Conservation (phyloP, 2,113 vertebrate species). For the Fregetta grallaria region DNA sequence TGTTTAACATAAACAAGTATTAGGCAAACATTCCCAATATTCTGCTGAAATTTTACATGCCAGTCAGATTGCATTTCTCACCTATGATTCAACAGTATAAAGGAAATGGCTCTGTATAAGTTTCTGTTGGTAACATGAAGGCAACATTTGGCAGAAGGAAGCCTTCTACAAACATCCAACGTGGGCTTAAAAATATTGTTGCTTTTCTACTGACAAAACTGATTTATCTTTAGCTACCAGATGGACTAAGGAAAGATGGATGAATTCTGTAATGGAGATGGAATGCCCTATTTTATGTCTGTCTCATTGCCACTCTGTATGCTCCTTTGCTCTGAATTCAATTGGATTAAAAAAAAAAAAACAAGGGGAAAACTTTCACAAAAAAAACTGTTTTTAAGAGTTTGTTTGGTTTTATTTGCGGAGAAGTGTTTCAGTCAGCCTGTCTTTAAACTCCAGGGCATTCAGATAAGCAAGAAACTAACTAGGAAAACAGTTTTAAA, state of each 20-base stretch:
- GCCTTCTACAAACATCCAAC: not conserved
- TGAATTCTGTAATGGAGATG: slow-evolving; percentile 6
- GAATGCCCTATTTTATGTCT: not conserved
- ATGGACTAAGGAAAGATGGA: not conserved
- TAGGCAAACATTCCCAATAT: not conserved
- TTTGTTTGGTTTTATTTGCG: not conserved
- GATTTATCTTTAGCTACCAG: slow-evolving; percentile 8
- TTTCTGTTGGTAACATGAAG: not conserved
- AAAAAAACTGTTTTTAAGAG: not conserved
- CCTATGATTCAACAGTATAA: not conserved
- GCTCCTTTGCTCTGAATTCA: not conserved
- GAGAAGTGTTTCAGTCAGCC: not conserved
- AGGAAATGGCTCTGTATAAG: not conserved
- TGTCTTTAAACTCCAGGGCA: not conserved
- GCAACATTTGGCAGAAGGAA: not conserved
- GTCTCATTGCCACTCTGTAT: not conserved
- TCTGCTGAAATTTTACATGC: not conserved
- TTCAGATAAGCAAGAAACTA: not conserved
- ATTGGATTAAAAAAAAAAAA: not conserved
- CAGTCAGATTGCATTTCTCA: not conserved
- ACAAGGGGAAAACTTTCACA: not conserved
- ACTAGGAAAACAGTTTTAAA: not conserved
- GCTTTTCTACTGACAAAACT: slow-evolving; percentile 12
- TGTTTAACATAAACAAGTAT: not conserved
- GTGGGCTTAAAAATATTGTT: not conserved